Base-by-base conservation (phyloP, 2,113 vertebrate genomes). In the Oreochromis tanganicae region DNA sequence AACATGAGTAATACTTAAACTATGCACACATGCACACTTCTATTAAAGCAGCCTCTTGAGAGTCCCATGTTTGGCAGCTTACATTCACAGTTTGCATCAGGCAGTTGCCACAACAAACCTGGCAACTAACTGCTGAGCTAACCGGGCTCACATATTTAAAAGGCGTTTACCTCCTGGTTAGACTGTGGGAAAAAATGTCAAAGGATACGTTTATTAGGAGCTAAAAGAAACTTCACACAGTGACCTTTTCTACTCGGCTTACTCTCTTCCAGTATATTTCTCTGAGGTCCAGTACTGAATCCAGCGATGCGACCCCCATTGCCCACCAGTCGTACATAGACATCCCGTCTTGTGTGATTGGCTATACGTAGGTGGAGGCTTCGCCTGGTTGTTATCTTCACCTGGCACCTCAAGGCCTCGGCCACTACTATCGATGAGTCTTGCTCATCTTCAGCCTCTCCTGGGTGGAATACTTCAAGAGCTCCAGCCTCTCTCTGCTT, bases 331-430 rank as follows among this genome's bases (percentile, higher is more conserved):
- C 98, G 97, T 82, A 99, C 95, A 80, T 97, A 98, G 68, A 99
- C 97, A 41, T 98, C 97, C 89, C 97, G 96, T 68, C 92, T 95
- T 32, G 98, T 99, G 95, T 98, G 97, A 93, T 99, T 99, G 94
- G 98, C 97, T 96, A 99, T 97, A 19, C 97, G 96, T 73, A 99
- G 94, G 88, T 97, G 97, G 90, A 99, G 96, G 90, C 96, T 98
- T 91, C 96, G 96, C 41, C 96, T 97, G 17, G 98, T 99, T 82
- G 97, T 98, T 93, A 99, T 99, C 97, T 97, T 99, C 94, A 99
- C 97, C 94, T 98, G 97, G 93, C 98, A 99, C 95, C 98, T 97
- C 94, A 98, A 96, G 93, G 97, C 96, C 48, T 95, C 97, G 1
- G 92, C 59, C 66, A 91, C 88, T 10, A 87, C 87, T 5, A 94